Evolutionary conservation across 2,797 vertebrate species (phyloP).

Genomic region (Malurus leucopterus): DNA sequence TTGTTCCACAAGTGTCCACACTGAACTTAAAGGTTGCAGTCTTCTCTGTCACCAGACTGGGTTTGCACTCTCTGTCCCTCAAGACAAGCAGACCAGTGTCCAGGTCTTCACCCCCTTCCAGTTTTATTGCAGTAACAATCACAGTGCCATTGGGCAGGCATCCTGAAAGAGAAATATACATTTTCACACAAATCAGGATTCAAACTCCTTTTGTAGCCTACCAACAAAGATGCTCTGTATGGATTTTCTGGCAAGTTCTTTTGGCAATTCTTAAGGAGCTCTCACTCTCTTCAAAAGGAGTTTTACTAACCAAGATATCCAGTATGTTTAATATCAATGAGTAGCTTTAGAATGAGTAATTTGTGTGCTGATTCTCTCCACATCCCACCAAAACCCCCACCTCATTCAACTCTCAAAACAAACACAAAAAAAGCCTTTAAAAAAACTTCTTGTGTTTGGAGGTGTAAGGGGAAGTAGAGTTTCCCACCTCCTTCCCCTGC

Average conservation of each 20-base stretch:
- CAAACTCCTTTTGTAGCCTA: not conserved
- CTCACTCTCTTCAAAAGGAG: not conserved
- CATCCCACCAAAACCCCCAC: fast-evolving
- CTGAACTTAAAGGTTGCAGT: conserved; percentile 50
- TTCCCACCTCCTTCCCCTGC: fast-evolving
- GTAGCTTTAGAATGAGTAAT: not conserved
- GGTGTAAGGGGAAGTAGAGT: not conserved
- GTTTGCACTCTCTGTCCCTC: conserved; percentile 73
- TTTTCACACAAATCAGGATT: not conserved
- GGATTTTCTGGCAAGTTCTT: not conserved
- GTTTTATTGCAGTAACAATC: conserved; percentile 72
- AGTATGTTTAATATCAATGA: not conserved
- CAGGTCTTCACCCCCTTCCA: conserved; percentile 67
- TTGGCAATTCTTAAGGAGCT: not conserved
- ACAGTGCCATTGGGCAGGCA: conserved; percentile 82
- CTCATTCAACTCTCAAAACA: not conserved
- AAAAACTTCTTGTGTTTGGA: not conserved
- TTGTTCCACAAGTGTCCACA: conserved; percentile 47
- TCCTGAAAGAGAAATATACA: conserved; percentile 47
- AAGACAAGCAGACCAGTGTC: conserved; percentile 68
- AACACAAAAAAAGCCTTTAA: not conserved
- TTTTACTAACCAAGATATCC: not conserved
- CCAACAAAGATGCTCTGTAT: not conserved
- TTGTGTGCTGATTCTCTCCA: not conserved
- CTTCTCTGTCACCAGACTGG: conserved; percentile 47